Evolutionary conservation across 2,113 vertebrate species (phyloP).

Genomic region (Neomonachus schauinslandi): DNA sequence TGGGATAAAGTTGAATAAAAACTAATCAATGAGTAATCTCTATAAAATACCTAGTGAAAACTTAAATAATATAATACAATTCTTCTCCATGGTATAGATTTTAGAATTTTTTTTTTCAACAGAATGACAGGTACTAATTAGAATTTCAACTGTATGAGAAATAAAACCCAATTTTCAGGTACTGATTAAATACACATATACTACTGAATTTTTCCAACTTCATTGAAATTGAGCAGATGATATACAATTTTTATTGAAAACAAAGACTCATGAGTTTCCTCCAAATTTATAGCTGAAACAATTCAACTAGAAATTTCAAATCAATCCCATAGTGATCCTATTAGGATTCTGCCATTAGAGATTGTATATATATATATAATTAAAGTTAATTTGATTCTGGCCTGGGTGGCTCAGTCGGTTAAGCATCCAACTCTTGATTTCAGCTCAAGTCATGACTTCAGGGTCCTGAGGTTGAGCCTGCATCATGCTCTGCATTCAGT

Average conservation of each 20-base stretch:
- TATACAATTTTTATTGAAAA: slow-evolving; percentile 29
- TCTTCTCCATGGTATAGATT: neutral
- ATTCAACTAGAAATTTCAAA: neutral
- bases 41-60: neutral
- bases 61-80: neutral
- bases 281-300: neutral
- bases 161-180: neutral
- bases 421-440: neutral
- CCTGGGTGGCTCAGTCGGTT: neutral
- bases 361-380: neutral
- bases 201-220: neutral
- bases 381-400: neutral
- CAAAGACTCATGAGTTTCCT: neutral
- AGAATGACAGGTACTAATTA: neutral
- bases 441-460: neutral
- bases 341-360: neutral
- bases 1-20: neutral
- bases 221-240: neutral
- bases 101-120: neutral
- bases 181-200: neutral
- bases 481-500: neutral
- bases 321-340: neutral
- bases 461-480: neutral
- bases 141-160: neutral
- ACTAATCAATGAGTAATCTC: neutral